Evolutionary conservation across 1,140 invertebrate genomes (phyloP).

Genomic region (Nephila pilipes): DNA sequence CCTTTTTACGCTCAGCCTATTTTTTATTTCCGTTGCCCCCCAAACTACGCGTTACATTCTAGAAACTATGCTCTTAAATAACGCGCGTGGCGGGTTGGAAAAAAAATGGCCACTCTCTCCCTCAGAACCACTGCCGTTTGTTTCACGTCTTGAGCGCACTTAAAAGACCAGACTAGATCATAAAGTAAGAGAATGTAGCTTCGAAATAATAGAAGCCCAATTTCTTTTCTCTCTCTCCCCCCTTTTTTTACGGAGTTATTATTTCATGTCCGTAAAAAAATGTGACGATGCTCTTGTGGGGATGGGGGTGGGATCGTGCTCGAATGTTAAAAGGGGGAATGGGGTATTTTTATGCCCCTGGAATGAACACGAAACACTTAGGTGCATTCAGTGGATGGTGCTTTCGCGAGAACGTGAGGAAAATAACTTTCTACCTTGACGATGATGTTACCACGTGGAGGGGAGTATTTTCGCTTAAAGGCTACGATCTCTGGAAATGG

Average conservation of each 20-base stretch:
- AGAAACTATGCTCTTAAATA: slow-evolving; percentile 62
- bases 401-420: background rate
- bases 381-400: background rate
- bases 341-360: background rate
- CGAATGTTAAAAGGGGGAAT: too few species aligned
- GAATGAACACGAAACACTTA: background rate
- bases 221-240: background rate
- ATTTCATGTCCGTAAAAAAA: background rate
- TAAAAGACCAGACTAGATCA: background rate
- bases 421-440: background rate
- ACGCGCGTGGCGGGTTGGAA: background rate
- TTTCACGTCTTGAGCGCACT: background rate
- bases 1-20: background rate
- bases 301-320: background rate
- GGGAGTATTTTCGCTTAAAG: background rate
- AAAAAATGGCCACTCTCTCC: background rate
- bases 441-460: background rate
- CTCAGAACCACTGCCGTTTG: background rate
- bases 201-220: background rate
- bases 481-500: background rate
- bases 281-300: too few species aligned
- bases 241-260: background rate
- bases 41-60: background rate
- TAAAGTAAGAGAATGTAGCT: slow-evolving; percentile 10
- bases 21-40: slow-evolving; percentile 9